Evolutionary conservation across 2,113 vertebrate genomes (phyloP).

Genomic region (Nothoprocta pentlandii): DNA sequence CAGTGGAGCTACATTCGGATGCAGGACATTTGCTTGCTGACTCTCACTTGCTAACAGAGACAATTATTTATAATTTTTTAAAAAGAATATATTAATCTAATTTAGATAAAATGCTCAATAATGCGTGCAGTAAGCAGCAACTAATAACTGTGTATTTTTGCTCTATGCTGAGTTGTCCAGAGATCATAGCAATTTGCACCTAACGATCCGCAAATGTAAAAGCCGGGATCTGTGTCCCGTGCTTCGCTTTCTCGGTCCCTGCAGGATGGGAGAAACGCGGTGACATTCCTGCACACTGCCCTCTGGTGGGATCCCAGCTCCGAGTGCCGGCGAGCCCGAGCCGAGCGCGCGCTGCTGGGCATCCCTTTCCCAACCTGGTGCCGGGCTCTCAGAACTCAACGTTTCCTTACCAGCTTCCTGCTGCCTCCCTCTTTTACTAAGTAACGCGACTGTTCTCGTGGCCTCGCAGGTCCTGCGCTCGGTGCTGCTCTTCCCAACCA

Average conservation of each 20-base stretch:
- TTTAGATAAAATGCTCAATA: neutral
- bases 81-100: neutral
- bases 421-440: neutral
- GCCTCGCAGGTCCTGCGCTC: slow-evolving; percentile 84
- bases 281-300: slow-evolving; percentile 4
- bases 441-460: neutral
- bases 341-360: fast-evolving
- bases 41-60: neutral
- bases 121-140: neutral
- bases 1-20: neutral
- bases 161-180: neutral
- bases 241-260: neutral
- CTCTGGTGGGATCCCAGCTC: slow-evolving; percentile 4
- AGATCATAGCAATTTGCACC: neutral
- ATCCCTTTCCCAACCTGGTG: neutral
- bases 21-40: neutral
- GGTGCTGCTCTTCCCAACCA: slow-evolving; percentile 93
- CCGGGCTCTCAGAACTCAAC: fast-evolving
- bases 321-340: neutral
- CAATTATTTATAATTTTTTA: neutral
- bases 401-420: neutral
- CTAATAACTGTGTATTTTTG: neutral
- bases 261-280: no score
- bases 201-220: neutral
- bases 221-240: neutral